phyloP scores from a whole-genome alignment of 2,113 vertebrate genomes.

The Anolis sagrei region DNA sequence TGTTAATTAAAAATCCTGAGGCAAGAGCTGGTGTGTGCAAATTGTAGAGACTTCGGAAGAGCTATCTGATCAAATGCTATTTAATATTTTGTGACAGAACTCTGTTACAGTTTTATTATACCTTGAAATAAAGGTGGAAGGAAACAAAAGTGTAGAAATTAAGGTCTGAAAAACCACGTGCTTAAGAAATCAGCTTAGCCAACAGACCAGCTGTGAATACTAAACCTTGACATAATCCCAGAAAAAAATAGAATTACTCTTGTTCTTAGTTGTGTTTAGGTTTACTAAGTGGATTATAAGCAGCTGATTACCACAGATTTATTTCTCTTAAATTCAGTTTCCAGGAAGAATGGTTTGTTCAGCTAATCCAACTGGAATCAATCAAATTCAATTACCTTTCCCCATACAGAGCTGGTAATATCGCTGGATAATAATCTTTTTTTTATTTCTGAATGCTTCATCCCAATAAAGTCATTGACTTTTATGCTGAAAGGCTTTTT shows the following conservation, averaged over 20 bases:
- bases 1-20: conserved; percentile 56
- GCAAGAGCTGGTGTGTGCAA: conserved; percentile 46
- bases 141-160: conserved; percentile 40
- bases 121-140: conserved; percentile 46
- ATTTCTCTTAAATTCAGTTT: conserved; percentile 16
- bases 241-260: background rate
- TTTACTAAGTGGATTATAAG: conserved; percentile 28
- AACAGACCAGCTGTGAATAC: conserved; percentile 23
- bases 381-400: conserved; percentile 48
- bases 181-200: conserved; percentile 16
- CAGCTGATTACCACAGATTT: conserved; percentile 29
- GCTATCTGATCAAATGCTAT: conserved; percentile 53
- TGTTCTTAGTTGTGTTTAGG: conserved; percentile 30
- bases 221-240: conserved; percentile 24
- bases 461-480: conserved; percentile 44
- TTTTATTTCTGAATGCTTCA: conserved; percentile 26
- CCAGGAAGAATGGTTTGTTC: conserved; percentile 56
- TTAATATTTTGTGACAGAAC: conserved; percentile 50
- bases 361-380: conserved; percentile 54
- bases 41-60: conserved; percentile 58
- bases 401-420: conserved; percentile 32
- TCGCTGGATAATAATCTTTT: background rate
- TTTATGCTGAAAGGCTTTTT: conserved; percentile 2
- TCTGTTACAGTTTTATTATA: conserved; percentile 53
- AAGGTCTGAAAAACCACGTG: conserved; percentile 37